Conservation (phyloP, 2,113 vertebrate genomes). For the Grus americana region DNA sequence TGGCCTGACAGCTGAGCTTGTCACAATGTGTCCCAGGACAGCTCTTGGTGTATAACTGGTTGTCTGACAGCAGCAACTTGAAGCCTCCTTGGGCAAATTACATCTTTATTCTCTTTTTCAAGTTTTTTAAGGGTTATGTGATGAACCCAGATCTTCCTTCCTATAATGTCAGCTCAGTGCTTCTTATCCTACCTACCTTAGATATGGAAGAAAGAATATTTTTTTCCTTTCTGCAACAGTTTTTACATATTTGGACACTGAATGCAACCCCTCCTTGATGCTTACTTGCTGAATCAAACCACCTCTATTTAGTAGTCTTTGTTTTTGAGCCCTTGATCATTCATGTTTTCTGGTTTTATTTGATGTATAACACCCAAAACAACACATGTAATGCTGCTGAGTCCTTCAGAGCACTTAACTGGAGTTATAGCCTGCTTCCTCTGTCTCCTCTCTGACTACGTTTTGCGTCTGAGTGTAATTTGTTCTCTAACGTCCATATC, state of each 20-base stretch:
- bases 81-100: background rate
- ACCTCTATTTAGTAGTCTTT: rapidly evolving
- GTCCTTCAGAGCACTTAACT: background rate
- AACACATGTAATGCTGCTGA: rapidly evolving
- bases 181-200: background rate
- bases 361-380: background rate
- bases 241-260: background rate
- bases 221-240: background rate
- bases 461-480: background rate
- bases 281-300: background rate
- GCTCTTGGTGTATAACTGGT: rapidly evolving
- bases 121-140: background rate
- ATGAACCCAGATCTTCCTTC: background rate
- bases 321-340: background rate
- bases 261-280: too few species aligned
- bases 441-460: rapidly evolving
- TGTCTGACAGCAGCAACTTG: too few species aligned
- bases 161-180: background rate
- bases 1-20: background rate
- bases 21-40: too few species aligned
- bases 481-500: background rate
- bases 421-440: background rate
- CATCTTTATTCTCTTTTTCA: background rate
- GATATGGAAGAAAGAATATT: rapidly evolving
- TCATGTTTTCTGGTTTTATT: background rate